These are phyloP conservation scores for Rhagium mordax DNA, from an alignment of 2,888 invertebrate genomes.

Conservation along the genomic window DNA sequence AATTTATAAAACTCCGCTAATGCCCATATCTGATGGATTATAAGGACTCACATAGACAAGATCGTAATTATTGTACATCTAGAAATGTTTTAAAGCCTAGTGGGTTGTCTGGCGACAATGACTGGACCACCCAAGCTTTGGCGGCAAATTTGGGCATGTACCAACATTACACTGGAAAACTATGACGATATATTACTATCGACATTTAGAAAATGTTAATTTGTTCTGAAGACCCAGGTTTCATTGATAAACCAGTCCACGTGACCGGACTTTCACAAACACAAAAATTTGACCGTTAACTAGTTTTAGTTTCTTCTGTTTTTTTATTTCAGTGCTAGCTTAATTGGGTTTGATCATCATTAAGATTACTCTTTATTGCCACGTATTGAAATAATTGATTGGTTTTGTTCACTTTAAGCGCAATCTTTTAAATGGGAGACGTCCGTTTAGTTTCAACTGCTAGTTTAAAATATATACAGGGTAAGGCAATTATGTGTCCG, in stretches of 20 bases:
- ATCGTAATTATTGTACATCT: constrained; percentile 27
- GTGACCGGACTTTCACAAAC: constrained; percentile 10
- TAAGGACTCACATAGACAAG: constrained; percentile 5
- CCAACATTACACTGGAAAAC: constrained; percentile 13
- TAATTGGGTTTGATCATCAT: constrained; percentile 26
- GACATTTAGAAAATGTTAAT: constrained; percentile 29
- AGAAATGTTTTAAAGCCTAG: constrained; percentile 7
- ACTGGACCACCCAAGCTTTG: constrained; percentile 27
- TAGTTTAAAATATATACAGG: not conserved
- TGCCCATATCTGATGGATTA: constrained; percentile 34
- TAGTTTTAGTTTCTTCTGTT: constrained; percentile 16
- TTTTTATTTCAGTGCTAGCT: not conserved
- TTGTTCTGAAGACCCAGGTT: not conserved
- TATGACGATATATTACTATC: constrained; percentile 19
- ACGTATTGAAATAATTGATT: not conserved
- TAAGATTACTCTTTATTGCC: constrained; percentile 17
- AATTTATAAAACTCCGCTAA: constrained; percentile 28
- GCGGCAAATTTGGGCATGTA: constrained; percentile 27
- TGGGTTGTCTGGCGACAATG: constrained; percentile 17
- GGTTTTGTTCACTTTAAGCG: not conserved
- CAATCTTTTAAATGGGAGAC: not conserved
- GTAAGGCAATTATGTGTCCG: too few species aligned
- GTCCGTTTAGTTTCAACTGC: not conserved
- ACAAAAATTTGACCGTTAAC: constrained; percentile 15
- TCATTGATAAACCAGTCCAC: constrained; percentile 20